Conservation (phyloP, 2,888 invertebrate species). For the Athrips mouffetella region DNA sequence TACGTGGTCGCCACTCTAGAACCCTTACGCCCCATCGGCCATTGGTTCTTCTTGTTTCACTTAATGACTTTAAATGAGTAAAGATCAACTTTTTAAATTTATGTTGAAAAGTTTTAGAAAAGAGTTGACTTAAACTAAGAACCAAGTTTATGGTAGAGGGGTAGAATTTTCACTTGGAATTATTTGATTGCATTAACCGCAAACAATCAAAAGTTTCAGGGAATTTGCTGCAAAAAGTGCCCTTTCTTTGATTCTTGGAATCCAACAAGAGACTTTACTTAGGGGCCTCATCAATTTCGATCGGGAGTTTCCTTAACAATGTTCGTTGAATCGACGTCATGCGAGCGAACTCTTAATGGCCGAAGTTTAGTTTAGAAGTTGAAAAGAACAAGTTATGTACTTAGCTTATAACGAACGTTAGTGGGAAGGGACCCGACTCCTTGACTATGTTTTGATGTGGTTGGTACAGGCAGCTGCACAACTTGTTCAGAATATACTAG, state of each 20-base stretch:
- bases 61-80: too few relatives aligned
- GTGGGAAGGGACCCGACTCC: too few relatives aligned
- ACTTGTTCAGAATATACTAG: not conserved
- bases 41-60: too few relatives aligned
- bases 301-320: slow-evolving; percentile 41
- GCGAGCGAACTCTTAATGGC: slow-evolving; percentile 42
- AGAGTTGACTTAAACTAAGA: too few relatives aligned
- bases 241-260: slow-evolving; percentile 23
- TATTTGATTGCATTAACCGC: slow-evolving; percentile 3
- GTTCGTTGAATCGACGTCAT: slow-evolving; percentile 37
- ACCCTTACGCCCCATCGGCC: too few relatives aligned
- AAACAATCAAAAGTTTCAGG: slow-evolving; percentile 12
- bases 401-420: slow-evolving; percentile 18
- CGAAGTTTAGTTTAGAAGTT: slow-evolving; percentile 47
- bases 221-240: slow-evolving; percentile 16
- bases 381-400: slow-evolving; percentile 36
- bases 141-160: too few relatives aligned
- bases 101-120: too few relatives aligned
- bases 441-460: too few relatives aligned
- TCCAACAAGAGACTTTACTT: slow-evolving; percentile 36
- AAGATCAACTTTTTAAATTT: too few relatives aligned
- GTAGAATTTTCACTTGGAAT: slow-evolving; percentile 1
- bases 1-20: too few relatives aligned
- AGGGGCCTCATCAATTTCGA: slow-evolving; percentile 51
- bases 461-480: too few relatives aligned